Base-by-base conservation (phyloP, 2,888 invertebrate genomes). In the Patella depressa region DNA sequence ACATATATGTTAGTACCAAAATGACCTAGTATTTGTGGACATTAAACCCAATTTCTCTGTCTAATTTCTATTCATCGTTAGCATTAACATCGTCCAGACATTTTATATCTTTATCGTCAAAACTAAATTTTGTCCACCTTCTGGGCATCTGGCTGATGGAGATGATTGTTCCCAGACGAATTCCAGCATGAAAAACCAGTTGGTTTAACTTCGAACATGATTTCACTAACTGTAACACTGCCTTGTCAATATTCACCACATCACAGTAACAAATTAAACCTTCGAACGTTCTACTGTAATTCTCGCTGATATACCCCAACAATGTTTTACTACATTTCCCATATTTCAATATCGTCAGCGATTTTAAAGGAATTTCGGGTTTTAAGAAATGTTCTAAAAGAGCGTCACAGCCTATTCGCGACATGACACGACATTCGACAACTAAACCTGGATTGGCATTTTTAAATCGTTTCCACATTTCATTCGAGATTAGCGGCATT, bases 361-460 rank as follows among this genome's bases (percentile, higher is more conserved):
- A 76, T 2, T 81, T 77, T 14, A 89, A 75, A 1, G 88, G 88
- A 12, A 87, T 82, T 29, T 87, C 85, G 14, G 86, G 86, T 73
- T 82, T 82, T 19, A 89, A 75, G 73, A 89, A 76, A 74, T 80
- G 80, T 24, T 81, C 81, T 4, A 89, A 76, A 45, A 45, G 9
- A 53, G 87, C 88, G 2, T 84, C 54, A n/a, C 79, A 79, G 11
- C 87, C 85, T 24, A 86, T 82, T 54, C 83, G 79, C 3, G 86
- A 84, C 75, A 88, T 81, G 0, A 88, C 75, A 9, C 84, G 81
- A 53, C 83, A 83, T 53, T 88, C 86, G 5, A 89, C 87, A 45
- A 81, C 71, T 24, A 88, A 77, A 7, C 81, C 79, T 5, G 89
- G 88, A 76, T 83, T 85, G 53, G 81, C 77, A 19, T 59, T 34